Conservation (phyloP, 2,113 vertebrate genomes). For the Lanius ludovicianus region DNA sequence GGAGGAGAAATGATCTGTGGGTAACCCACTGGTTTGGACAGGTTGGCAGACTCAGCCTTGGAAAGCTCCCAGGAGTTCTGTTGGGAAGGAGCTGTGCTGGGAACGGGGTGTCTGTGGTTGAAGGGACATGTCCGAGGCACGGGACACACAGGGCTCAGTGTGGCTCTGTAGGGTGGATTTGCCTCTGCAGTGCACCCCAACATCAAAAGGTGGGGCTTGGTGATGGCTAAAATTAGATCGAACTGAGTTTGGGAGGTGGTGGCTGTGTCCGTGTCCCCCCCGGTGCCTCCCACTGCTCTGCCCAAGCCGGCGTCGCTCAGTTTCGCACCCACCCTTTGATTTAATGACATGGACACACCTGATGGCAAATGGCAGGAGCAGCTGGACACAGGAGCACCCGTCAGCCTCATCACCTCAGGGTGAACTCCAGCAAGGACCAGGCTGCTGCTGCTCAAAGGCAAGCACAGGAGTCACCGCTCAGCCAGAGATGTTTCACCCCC, state of each 20-base stretch:
- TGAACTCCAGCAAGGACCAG: not conserved
- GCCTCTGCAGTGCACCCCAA: fast-evolving
- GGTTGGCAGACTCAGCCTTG: not conserved
- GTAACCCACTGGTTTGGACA: not conserved
- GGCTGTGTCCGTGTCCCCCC: not conserved
- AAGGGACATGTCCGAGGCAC: fast-evolving
- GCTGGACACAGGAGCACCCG: fast-evolving
- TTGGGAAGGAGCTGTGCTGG: not conserved
- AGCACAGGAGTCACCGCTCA: not conserved
- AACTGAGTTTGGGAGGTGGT: fast-evolving
- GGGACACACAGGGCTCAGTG: fast-evolving
- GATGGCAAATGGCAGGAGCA: not conserved
- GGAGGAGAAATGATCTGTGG: not conserved
- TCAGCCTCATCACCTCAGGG: fast-evolving
- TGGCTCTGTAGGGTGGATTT: fast-evolving
- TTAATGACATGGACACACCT: fast-evolving
- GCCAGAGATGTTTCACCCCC: not conserved
- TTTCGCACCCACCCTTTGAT: not conserved
- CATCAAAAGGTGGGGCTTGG: not conserved
- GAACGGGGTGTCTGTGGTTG: not conserved
- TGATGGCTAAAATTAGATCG: fast-evolving
- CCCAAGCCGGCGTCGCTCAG: fast-evolving
- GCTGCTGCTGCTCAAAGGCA: not conserved
- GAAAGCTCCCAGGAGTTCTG: not conserved
- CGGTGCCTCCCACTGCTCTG: fast-evolving